A percentile compares a stretch with the other conserved stretches of the same genome.
phyloP scores from a whole-genome alignment of 2,797 vertebrate genomes.

The Melanotaenia trifasciata region DNA sequence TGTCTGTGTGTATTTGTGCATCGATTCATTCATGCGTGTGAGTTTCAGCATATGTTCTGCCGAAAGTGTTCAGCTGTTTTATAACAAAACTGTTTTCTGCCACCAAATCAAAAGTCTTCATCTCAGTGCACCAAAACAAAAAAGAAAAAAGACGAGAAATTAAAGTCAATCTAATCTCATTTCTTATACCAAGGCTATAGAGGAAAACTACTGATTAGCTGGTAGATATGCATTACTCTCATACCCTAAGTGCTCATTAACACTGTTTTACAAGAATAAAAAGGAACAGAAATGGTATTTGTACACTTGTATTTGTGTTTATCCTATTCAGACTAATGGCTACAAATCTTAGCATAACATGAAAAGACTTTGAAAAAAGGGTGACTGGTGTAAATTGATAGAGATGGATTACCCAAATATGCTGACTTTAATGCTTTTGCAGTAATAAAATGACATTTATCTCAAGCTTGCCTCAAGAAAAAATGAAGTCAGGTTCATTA shows the following conservation, averaged over 20 bases:
- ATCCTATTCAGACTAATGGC: slow-evolving; percentile 7
- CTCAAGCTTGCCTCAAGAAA: not conserved
- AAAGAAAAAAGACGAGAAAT: not conserved
- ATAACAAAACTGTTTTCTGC: slow-evolving; percentile 47
- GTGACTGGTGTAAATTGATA: not conserved
- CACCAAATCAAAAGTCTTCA: slow-evolving; percentile 46
- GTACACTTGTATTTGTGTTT: not conserved
- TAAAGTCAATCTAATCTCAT: slow-evolving; percentile 6
- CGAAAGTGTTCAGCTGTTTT: slow-evolving; percentile 72
- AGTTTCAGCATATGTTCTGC: slow-evolving; percentile 69
- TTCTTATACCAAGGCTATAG: slow-evolving; percentile 3
- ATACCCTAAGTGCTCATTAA: no score
- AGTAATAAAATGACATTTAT: slow-evolving; percentile 12
- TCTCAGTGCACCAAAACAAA: slow-evolving; percentile 33
- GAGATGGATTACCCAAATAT: slow-evolving; percentile 10
- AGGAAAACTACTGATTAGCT: not conserved
- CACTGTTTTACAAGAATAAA: not conserved
- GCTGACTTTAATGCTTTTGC: not conserved
- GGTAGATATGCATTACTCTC: no score
- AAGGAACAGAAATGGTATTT: not conserved
- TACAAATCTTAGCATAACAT: not conserved
- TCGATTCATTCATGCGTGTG: slow-evolving; percentile 63
- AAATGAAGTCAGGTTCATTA: slow-evolving; percentile 8
- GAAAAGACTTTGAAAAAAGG: not conserved
- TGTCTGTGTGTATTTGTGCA: slow-evolving; percentile 29